These are phyloP conservation scores for Orcinus orca DNA, from an alignment of 2,113 vertebrate genomes.

Conservation along the genomic window DNA sequence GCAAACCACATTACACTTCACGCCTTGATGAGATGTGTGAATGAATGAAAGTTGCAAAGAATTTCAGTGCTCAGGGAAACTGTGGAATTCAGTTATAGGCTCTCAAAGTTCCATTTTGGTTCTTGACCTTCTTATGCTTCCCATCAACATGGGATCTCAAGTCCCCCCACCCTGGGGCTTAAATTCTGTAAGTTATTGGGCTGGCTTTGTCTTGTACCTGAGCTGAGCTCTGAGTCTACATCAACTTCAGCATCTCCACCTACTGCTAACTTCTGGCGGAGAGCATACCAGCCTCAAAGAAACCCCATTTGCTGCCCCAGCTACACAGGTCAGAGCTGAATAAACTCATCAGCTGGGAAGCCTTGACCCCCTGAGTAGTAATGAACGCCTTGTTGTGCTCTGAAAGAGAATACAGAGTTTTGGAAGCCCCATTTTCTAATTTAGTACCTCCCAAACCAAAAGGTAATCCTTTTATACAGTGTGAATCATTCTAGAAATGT, in stretches of 20 bases:
- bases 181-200: no score
- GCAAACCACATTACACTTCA: not conserved
- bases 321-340: not conserved
- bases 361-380: not conserved
- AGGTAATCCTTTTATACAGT: slow-evolving; percentile 8
- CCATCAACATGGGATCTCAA: not conserved
- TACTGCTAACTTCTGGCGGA: not conserved
- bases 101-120: not conserved
- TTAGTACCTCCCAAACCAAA: not conserved
- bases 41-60: not conserved
- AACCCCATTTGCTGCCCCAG: not conserved
- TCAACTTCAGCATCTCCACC: not conserved
- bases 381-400: not conserved
- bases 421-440: slow-evolving; percentile 13
- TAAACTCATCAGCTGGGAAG: not conserved
- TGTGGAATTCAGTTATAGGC: not conserved
- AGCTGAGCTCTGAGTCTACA: not conserved
- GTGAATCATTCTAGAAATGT: slow-evolving; percentile 25
- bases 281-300: not conserved
- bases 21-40: not conserved
- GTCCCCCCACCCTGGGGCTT: not conserved
- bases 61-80: not conserved
- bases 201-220: not conserved
- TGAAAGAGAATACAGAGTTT: not conserved
- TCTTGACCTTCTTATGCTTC: not conserved